A percentile compares a stretch with the other conserved stretches of the same genome.
Conservation (phyloP, 1,140 invertebrate genomes). For the Acyrthosiphon pisum region DNA sequence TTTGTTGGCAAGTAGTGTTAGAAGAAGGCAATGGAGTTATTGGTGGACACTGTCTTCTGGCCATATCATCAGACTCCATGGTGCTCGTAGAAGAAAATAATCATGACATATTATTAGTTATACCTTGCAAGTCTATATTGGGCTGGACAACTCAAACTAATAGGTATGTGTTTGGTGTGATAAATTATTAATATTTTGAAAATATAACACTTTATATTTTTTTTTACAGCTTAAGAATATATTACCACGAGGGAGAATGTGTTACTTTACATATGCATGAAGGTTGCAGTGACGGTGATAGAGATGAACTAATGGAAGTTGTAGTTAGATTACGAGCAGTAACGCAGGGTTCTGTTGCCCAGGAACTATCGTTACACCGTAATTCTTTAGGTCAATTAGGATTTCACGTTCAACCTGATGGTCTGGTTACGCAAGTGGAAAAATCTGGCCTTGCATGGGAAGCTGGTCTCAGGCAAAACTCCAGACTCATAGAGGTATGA, state of each 20-base stretch:
- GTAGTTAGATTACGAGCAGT: constrained; percentile 75
- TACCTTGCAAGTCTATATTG: constrained; percentile 83
- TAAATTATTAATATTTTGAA: neutral
- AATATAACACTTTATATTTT: constrained; percentile 26
- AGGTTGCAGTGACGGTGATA: constrained; percentile 66
- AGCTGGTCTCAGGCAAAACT: constrained; percentile 87
- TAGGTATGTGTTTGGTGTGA: constrained; percentile 64
- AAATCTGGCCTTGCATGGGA: constrained; percentile 84
- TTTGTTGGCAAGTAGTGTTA: constrained; percentile 79
- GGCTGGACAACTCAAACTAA: constrained; percentile 78
- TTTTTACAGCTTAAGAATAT: constrained; percentile 70
- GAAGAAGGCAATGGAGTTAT: constrained; percentile 75
- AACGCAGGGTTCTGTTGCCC: constrained; percentile 75
- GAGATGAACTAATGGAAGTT: constrained; percentile 82
- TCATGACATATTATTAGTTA: constrained; percentile 84
- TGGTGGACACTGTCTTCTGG: constrained; percentile 81
- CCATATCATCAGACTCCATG: constrained; percentile 85
- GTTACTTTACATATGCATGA: constrained; percentile 76
- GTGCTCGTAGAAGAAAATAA: constrained; percentile 85
- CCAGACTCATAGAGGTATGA: constrained; percentile 83
- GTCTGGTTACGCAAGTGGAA: constrained; percentile 93
- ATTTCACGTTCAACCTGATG: constrained; percentile 95
- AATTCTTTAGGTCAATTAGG: constrained; percentile 88
- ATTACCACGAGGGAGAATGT: constrained; percentile 86
- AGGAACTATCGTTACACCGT: constrained; percentile 77